Base-by-base conservation (phyloP, 2,797 vertebrate species). In the Pristis pectinata region DNA sequence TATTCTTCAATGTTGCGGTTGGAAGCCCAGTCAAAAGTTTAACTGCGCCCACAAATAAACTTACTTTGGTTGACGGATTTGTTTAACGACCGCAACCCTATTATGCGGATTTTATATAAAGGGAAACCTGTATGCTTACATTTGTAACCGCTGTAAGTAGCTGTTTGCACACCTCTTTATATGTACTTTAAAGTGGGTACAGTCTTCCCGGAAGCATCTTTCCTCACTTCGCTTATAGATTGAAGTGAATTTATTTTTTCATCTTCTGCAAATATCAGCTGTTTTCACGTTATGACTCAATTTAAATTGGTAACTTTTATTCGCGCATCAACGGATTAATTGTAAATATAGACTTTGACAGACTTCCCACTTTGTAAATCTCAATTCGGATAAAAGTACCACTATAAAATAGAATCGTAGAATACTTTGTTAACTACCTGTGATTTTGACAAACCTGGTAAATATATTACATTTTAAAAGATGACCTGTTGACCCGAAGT, bases 1-100 rank as follows among this genome's bases (percentile, higher is more conserved):
- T 97, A 97, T 0, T 96, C 97, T 97, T 96, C 97, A 97, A 97
- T 91, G 94, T 96, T 15, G 37, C 96, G 96, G 97, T 97, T 97
- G 97, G 96, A 96, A 97, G 95, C 95, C 96, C 70, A 97, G 96
- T 97, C 96, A 96, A 96, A 96, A 97, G 96, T 97, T 97, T 96
- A 97, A 97, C 97, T 97, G 96, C 97, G 96, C 96, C 97, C 96
- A 97, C 97, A 97, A 98, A 98, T 97, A 97, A 97, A 97, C 97
- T 97, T 96, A 96, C 97, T 96, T 96, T 96, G 96, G 95, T 96
- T 72, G 49, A 96, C 96, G 97, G 97, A 97, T 96, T 96, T 97
- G 96, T 95, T 74, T 94, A 94, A 94, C 92, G 92, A 94, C 92
- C 92, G 92, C 92, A 94, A 94, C 92, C 27, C 92, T 94, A 94